Evolutionary conservation across 1,140 invertebrate genomes (phyloP), one percentile per base, ranked within the genome.

Genomic region (Lordiphosa stackelbergi): DNA sequence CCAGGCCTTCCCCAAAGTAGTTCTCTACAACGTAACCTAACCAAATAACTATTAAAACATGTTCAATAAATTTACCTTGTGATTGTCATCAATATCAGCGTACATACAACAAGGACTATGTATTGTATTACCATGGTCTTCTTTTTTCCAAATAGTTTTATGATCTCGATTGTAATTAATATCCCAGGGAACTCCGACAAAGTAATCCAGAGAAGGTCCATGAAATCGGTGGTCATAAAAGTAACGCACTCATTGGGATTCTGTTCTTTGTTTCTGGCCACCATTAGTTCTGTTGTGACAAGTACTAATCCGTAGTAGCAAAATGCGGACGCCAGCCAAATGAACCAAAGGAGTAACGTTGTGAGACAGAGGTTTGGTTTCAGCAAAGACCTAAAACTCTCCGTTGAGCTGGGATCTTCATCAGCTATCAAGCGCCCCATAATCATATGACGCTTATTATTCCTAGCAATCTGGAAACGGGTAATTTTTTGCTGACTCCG

Each of bases 181-280:
- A 98, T 95, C 92, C 95, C 95, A 35, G 97, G 97, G 89, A 98
- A 98, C 89, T 98, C 97, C 0, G 97, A 96, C 9, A 98, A 88
- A 0, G 97, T 98, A 13, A 96, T 98, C 95, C 96, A 98, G 12
- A 98, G 88, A 6, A 98, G 88, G 88, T 98, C 95, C 88, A 96
- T 94, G 79, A 98, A 98, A 85, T 98, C 96, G 0, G 93, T 92
- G 11, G 94, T 95, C 73, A 93, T 92, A 28, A 97, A 88, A 41
- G 93, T 68, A 55, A 88, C 88, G 58, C 65, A 88, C 73, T 13
- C 88, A 54, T 16, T 71, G 43, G 13, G 51, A 77, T 51, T 62
- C 68, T 40, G 71, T 63, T 81, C 86, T 8, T 74, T 71, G 19
- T 75, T 69, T 36, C 56, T 34, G n/a, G 89, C 87, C 2, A 91